A percentile compares a stretch with the other conserved stretches of the same genome.
These are phyloP conservation scores for Agonopterix subpropinquella DNA, from an alignment of 2,888 invertebrate genomes.

Conservation along the genomic window DNA sequence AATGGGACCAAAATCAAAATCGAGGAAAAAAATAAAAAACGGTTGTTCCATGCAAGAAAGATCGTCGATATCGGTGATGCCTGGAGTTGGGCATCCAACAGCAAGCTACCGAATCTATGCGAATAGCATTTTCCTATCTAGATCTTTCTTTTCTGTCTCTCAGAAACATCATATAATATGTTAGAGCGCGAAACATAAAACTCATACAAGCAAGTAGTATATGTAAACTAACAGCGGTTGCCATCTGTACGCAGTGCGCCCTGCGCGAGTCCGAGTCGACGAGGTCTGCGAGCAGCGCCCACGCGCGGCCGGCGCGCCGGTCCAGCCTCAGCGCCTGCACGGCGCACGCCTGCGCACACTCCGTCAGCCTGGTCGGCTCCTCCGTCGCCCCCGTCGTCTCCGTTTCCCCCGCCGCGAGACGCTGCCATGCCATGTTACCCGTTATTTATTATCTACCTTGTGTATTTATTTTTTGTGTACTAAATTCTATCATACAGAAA, in stretches of 20 bases:
- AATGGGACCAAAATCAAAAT: no score
- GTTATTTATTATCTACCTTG: neutral
- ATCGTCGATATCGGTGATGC: no score
- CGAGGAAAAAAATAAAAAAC: no score
- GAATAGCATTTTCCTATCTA: no score
- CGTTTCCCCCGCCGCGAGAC: slow-evolving; percentile 21
- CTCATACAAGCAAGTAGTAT: neutral
- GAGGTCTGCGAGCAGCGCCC: slow-evolving; percentile 42
- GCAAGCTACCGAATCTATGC: no score
- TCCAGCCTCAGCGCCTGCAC: slow-evolving; percentile 52
- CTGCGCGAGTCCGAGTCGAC: slow-evolving; percentile 43
- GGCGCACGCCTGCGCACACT: slow-evolving; percentile 43
- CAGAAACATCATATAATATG: no score
- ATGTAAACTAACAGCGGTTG: slow-evolving; percentile 32
- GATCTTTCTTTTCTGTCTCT: no score
- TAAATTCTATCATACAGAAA: neutral
- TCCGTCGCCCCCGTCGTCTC: slow-evolving; percentile 16
- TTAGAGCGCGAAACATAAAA: no score
- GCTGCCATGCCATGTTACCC: neutral
- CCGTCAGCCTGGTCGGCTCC: slow-evolving; percentile 24
- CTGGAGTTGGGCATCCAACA: no score
- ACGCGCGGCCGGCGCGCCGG: slow-evolving; percentile 45
- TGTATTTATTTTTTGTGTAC: no score
- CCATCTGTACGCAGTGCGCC: slow-evolving; percentile 47
- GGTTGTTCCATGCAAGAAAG: no score